Evolutionary conservation across 2,113 vertebrate species (phyloP).

Genomic region (Tetraodon nigroviridis): DNA sequence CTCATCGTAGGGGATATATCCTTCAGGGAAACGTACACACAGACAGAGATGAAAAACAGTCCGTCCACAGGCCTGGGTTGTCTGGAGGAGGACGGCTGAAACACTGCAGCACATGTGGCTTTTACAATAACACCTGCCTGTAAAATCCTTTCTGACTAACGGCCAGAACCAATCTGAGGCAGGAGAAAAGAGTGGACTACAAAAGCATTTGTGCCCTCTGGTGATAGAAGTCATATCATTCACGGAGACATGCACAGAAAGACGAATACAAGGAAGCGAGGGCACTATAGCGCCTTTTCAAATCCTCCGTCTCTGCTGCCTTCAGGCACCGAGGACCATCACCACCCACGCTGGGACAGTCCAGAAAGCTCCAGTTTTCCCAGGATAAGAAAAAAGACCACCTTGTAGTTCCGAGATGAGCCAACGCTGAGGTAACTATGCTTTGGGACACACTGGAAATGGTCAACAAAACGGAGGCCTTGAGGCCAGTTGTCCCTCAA

Average conservation of each 20-base stretch:
- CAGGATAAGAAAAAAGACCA: not conserved
- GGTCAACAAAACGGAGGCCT: conserved; percentile 46
- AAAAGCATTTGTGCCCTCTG: conserved; percentile 32
- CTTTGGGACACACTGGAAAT: conserved; percentile 38
- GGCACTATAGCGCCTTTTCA: conserved; percentile 42
- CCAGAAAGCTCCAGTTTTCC: conserved; percentile 11
- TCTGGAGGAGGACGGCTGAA: conserved; percentile 14
- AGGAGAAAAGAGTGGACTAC: not conserved
- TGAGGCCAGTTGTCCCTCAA: conserved; percentile 39
- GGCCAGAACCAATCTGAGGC: conserved; percentile 10
- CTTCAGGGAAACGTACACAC: too few relatives aligned
- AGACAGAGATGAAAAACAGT: too few relatives aligned
- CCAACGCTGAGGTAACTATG: conserved; percentile 17
- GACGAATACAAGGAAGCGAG: conserved; percentile 37
- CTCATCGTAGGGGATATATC: too few relatives aligned
- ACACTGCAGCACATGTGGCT: conserved; percentile 24
- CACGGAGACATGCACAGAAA: conserved; percentile 36
- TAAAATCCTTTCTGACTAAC: conserved; percentile 20
- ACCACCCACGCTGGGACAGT: conserved; percentile 18
- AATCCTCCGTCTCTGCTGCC: conserved; percentile 40
- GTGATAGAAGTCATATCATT: conserved; percentile 52
- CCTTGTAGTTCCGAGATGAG: conserved; percentile 8
- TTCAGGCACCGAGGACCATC: conserved; percentile 40
- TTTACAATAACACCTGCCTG: conserved; percentile 37
- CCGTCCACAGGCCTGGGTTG: too few relatives aligned